These are phyloP conservation scores for Fistularia commersonii DNA, from an alignment of 2,797 vertebrate species.

Conservation along the genomic window DNA sequence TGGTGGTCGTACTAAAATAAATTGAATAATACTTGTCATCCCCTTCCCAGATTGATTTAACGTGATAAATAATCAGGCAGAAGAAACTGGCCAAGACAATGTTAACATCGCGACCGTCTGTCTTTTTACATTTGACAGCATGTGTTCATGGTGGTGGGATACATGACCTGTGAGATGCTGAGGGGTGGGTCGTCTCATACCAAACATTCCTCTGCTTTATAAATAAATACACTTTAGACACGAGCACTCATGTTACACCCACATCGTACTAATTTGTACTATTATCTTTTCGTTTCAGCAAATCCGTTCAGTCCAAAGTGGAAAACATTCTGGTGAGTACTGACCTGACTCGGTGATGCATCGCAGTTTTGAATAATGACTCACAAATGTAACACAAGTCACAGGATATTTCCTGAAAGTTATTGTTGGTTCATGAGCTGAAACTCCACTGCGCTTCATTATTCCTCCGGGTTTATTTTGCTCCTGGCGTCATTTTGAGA, in stretches of 20 bases:
- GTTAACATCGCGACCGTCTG: slow-evolving; percentile 29
- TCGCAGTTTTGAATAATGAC: no score
- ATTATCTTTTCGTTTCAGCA: slow-evolving; percentile 83
- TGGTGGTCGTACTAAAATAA: no score
- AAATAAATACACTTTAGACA: slow-evolving; percentile 76
- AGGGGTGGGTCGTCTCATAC: slow-evolving; percentile 67
- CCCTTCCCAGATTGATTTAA: not conserved
- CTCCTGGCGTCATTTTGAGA: no score
- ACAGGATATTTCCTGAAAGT: no score
- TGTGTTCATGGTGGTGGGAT: slow-evolving; percentile 65
- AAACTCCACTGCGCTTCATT: no score
- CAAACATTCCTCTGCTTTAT: slow-evolving; percentile 77
- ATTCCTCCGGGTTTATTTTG: no score
- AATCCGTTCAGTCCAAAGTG: slow-evolving; percentile 98
- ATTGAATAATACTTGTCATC: no score
- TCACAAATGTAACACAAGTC: no score
- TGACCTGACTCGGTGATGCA: not conserved
- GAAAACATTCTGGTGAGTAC: slow-evolving; percentile 98
- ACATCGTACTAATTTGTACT: slow-evolving; percentile 65
- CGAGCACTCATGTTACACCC: slow-evolving; percentile 62
- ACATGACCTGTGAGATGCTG: slow-evolving; percentile 65
- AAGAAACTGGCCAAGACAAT: slow-evolving; percentile 37
- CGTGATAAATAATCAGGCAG: not conserved
- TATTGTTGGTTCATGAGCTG: no score
- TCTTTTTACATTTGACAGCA: slow-evolving; percentile 65